Evolutionary conservation across 2,113 vertebrate species (phyloP), one percentile per base, ranked within the genome.

Genomic region (Limnothrissa miodon): DNA sequence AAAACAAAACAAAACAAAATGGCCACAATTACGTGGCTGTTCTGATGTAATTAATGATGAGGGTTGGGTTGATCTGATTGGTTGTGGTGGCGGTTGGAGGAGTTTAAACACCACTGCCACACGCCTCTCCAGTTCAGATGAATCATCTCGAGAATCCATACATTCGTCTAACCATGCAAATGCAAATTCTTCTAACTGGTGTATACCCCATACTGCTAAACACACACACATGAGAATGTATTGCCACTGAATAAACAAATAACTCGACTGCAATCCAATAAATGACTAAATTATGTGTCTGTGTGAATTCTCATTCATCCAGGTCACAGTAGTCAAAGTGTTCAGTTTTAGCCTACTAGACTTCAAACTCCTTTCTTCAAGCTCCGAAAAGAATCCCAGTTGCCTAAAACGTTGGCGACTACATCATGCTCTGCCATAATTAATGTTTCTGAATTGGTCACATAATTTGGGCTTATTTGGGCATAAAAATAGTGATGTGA

Each of bases 11-110:
- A 42, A 42, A 42, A 42, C 42, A 42, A 42, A 42, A 42, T 2
- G 42, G 90, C 90, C 92, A 91, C 91, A 33, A 74, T 74, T 74
- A 74, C 5, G 66, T 6, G 66, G 1, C 66, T 15, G 89, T 89
- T 88, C 90, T 93, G 90, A 85, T 86, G 89, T 91, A 91, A 92
- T 86, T 92, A 93, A 93, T 93, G 92, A 91, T 93, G 92, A 91
- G 93, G 87, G 91, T 92, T 89, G 90, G 83, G 87, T 13, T 74
- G 1, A 33, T 74, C 25, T 74, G 66, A 74, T 74, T 74, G 36
- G 66, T 29, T 17, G 11, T 2, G 5, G 29, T 74, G 59, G n/a
- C n/a, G 7, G 25, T 25, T 39, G 33, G 66, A n/a, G n/a, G n/a
- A n/a, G 29, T 11, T 5, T 74, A 74, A 10, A 25, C n/a, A 8